Evolutionary conservation across 2,888 invertebrate genomes (phyloP).

Genomic region (Drosophila neonasuta): DNA sequence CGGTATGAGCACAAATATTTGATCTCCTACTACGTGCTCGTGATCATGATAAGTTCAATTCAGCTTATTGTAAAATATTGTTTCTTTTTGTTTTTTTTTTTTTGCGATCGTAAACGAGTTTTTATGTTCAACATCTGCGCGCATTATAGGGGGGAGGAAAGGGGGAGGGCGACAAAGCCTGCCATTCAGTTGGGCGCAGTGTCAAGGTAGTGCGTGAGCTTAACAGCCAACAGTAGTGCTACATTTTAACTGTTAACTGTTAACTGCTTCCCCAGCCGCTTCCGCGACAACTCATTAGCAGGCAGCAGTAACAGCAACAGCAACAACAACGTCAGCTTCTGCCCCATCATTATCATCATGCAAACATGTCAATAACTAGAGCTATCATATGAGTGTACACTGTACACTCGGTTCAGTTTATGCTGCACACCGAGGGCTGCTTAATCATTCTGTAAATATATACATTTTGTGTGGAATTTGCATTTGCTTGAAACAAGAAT

Average conservation of each 20-base stretch:
- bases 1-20: slow-evolving; percentile 65
- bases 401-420: neutral
- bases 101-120: slow-evolving; percentile 64
- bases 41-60: slow-evolving; percentile 23
- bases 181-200: slow-evolving; percentile 39
- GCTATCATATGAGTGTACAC: slow-evolving; percentile 3
- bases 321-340: neutral
- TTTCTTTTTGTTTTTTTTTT: slow-evolving; percentile 19
- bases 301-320: neutral
- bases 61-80: slow-evolving; percentile 15
- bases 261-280: slow-evolving; percentile 46
- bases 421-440: slow-evolving; percentile 4
- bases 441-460: slow-evolving; percentile 20
- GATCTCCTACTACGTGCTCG: slow-evolving; percentile 34
- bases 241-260: slow-evolving; percentile 37
- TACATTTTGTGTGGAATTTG: neutral
- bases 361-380: slow-evolving; percentile 28
- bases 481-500: neutral
- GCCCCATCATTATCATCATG: slow-evolving; percentile 6
- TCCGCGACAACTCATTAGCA: slow-evolving; percentile 24
- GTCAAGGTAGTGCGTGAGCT: slow-evolving; percentile 58
- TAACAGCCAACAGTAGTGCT: neutral
- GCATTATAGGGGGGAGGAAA: slow-evolving; percentile 2
- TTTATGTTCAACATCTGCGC: slow-evolving; percentile 52
- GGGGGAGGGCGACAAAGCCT: slow-evolving; percentile 36